Conservation (phyloP, 2,113 vertebrate genomes). For the Ivindomyrus marchei region DNA sequence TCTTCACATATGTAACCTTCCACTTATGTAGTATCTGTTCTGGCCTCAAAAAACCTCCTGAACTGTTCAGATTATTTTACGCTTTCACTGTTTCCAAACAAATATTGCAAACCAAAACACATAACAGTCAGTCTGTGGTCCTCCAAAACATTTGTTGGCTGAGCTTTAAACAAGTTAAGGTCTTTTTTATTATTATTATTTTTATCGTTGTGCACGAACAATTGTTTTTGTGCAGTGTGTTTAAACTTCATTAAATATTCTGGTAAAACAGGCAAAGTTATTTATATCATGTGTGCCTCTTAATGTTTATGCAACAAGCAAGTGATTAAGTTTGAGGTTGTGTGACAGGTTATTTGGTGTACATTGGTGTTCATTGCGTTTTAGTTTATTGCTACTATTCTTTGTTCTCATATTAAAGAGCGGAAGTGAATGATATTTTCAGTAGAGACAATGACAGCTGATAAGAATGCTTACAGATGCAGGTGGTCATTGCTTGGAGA, state of each 20-base stretch:
- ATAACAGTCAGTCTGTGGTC: neutral
- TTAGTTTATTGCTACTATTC: neutral
- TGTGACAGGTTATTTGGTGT: neutral
- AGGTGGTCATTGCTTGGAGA: neutral
- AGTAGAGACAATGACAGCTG: neutral
- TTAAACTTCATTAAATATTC: neutral
- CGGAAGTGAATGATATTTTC: neutral
- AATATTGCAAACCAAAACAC: slow-evolving; percentile 46
- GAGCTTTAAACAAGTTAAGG: neutral
- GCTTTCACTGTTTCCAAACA: slow-evolving; percentile 13
- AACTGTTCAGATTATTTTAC: neutral
- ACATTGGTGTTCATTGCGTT: neutral
- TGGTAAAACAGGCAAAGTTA: neutral
- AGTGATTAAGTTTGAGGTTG: neutral
- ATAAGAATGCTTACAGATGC: slow-evolving; percentile 8
- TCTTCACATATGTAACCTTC: neutral
- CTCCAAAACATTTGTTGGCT: neutral
- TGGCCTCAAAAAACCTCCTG: neutral
- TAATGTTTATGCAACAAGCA: neutral
- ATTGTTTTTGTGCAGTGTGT: neutral
- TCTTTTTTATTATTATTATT: neutral
- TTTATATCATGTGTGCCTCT: neutral
- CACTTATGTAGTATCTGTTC: neutral
- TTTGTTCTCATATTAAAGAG: neutral
- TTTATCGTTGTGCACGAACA: neutral